Conservation (phyloP, 2,888 invertebrate species). For the Ophion costatus region DNA sequence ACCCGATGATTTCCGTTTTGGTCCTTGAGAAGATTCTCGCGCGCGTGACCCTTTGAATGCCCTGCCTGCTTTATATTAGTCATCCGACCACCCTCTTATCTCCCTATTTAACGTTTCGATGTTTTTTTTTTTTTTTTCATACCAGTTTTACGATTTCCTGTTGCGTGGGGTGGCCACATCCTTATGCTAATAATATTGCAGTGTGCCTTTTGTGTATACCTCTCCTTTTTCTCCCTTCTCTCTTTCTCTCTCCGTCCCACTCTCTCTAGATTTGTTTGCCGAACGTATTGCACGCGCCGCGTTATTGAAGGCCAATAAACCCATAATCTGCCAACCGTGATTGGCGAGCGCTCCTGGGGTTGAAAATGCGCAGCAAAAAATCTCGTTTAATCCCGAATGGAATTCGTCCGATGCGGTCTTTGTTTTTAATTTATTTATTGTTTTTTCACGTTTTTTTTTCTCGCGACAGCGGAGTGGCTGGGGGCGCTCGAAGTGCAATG, state of each 20-base stretch:
- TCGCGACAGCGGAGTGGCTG: not conserved
- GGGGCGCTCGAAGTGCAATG: not conserved
- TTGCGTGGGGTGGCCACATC: conserved; percentile 63
- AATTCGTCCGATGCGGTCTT: conserved; percentile 16
- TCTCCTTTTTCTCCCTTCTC: not conserved
- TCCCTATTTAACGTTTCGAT: conserved; percentile 76
- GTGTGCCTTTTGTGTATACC: conserved; percentile 15
- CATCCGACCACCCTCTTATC: conserved; percentile 70
- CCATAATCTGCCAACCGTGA: conserved; percentile 64
- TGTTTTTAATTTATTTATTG: not conserved
- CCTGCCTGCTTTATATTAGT: conserved; percentile 74
- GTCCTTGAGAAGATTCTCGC: conserved; percentile 65
- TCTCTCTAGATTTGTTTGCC: conserved; percentile 56
- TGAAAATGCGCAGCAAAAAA: conserved; percentile 30
- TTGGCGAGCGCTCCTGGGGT: conserved; percentile 34
- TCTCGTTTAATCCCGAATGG: conserved; percentile 14
- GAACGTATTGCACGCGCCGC: conserved; percentile 69
- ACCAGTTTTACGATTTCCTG: conserved; percentile 78
- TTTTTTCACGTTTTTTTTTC: not conserved
- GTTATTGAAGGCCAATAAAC: conserved; percentile 69
- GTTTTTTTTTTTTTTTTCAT: conserved; percentile 77
- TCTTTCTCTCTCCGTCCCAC: conserved; percentile 48
- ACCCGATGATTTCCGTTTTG: conserved; percentile 26
- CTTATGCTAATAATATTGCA: conserved; percentile 72
- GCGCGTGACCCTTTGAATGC: conserved; percentile 80